Evolutionary conservation across 2,797 vertebrate species (phyloP), one percentile per base, ranked within the genome.

Genomic region (Arnoldichthys spilopterus): DNA sequence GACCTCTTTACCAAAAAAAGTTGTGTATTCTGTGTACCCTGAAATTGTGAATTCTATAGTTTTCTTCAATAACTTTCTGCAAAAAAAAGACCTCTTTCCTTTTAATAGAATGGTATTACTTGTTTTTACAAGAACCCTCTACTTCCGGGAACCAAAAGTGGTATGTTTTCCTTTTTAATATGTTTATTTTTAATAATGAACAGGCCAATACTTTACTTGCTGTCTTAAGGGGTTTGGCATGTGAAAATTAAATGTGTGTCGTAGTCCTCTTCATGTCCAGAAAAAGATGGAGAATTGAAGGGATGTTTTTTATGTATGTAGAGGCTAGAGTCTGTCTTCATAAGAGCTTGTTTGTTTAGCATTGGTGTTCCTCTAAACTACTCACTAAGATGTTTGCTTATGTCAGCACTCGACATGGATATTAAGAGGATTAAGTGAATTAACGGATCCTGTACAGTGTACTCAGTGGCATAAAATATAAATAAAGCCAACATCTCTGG

Each of bases 271-370:
- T 12, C 18, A 37, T 22, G 61, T n/a, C 9, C 32, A 63, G 32
- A 4, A 30, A 62, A 62, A 30, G 61, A 32, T 16, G 6, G 54
- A 30, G 58, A 53, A 69, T 34, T 68, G 56, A 49, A 56, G 49
- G 54, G 54, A 24, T 56, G 1, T 24, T 16, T 12, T 15, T 11
- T 59, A 26, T 6, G 59, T 30, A n/a, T 37, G 28, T 63, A 63
- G 58, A 64, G 71, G 20, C 20, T 22, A 30, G 24, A 4, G 3
- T 58, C 72, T 66, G 30, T 76, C 37, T 72, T 77, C 71, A 73
- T 58, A 78, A 79, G 85, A 74, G 66, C 59, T 69, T 86, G 82
- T 85, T 85, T 85, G 80, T 84, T 81, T 75, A 77, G 78, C 37
- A 54, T 75, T 78, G 30, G 37, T 28, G 24, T 71, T 79, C 71